Percentiles rank a stretch among this genome's conserved stretches.
phyloP scores from a whole-genome alignment of 2,797 vertebrate species.

The Dromococcyx pavoninus region DNA sequence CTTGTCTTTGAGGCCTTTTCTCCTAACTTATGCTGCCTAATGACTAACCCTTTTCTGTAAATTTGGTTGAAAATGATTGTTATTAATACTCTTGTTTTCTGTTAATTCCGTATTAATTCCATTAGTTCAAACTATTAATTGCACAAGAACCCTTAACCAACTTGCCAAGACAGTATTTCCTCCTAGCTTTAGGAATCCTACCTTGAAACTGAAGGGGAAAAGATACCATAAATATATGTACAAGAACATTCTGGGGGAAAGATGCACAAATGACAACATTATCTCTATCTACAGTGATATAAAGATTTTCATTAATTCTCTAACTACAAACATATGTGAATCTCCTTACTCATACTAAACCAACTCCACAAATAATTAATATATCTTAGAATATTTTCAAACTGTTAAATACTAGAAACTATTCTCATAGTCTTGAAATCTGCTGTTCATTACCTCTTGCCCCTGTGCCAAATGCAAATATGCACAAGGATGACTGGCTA shows the following conservation, averaged over 20 bases:
- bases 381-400: background rate
- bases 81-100: too few species aligned
- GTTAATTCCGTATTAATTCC: too few species aligned
- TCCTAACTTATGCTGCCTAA: too few species aligned
- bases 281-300: background rate
- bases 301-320: background rate
- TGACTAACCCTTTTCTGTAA: too few species aligned
- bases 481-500: slow-evolving; percentile 1
- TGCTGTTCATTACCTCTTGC: background rate
- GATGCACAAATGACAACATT: background rate
- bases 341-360: background rate
- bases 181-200: background rate
- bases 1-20: background rate
- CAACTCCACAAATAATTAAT: background rate
- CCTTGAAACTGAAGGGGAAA: background rate
- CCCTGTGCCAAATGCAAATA: slow-evolving; percentile 18
- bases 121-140: too few species aligned
- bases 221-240: background rate
- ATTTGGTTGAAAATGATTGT: too few species aligned
- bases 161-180: background rate
- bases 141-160: background rate
- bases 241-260: background rate
- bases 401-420: background rate
- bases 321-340: background rate
- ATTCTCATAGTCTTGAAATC: background rate